Conservation (phyloP, 2,888 invertebrate species). For the Prenolepis imparis region DNA sequence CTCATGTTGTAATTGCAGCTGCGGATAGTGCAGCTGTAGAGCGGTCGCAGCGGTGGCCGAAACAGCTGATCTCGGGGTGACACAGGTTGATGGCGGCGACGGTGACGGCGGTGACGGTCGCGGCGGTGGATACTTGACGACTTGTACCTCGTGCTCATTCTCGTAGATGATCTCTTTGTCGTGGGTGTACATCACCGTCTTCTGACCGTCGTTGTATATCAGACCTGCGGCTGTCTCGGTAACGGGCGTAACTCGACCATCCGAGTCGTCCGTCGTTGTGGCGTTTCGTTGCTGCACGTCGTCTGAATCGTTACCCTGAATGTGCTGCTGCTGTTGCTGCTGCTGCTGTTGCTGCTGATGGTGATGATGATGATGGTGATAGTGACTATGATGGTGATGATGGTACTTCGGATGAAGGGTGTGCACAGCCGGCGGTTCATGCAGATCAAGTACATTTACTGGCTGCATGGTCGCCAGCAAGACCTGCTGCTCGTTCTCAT, state of each 20-base stretch:
- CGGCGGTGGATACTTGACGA: constrained; percentile 85
- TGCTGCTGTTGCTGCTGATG: constrained; percentile 86
- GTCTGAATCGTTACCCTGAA: constrained; percentile 84
- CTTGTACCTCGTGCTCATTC: constrained; percentile 88
- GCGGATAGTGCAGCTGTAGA: constrained; percentile 87
- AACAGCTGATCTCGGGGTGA: constrained; percentile 86
- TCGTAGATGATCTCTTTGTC: constrained; percentile 94
- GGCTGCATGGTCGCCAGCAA: constrained; percentile 95
- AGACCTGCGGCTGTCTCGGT: constrained; percentile 87
- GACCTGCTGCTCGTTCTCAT: constrained; percentile 84
- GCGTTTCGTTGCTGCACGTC: constrained; percentile 82
- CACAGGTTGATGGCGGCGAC: constrained; percentile 87
- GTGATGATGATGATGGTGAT: constrained; percentile 87
- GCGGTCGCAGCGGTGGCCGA: constrained; percentile 85
- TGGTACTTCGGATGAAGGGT: constrained; percentile 88
- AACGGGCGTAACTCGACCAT: neutral
- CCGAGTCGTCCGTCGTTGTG: constrained; percentile 71
- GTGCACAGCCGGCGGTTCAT: constrained; percentile 89
- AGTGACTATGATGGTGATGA: constrained; percentile 88
- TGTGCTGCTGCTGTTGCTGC: constrained; percentile 68
- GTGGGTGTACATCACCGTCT: constrained; percentile 94
- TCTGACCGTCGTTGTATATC: constrained; percentile 94
- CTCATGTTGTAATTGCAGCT: constrained; percentile 87
- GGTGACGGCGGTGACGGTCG: constrained; percentile 86
- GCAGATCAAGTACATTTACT: constrained; percentile 93